These are phyloP conservation scores for Erinaceus europaeus DNA, from an alignment of 2,113 vertebrate genomes.

Conservation along the genomic window DNA sequence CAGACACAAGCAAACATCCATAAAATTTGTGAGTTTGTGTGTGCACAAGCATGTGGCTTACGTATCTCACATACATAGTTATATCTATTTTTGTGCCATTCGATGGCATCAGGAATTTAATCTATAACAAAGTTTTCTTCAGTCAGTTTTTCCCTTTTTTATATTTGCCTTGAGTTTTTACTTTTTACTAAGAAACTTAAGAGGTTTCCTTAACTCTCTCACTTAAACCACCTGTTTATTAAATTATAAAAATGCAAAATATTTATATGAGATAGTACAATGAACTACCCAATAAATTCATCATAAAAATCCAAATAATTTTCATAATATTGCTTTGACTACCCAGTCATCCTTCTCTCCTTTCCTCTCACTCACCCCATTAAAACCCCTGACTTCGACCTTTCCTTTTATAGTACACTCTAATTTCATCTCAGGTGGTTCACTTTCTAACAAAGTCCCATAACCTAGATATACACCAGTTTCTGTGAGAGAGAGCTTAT, in stretches of 20 bases:
- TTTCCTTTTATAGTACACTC: too few relatives aligned
- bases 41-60: too few relatives aligned
- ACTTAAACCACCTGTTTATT: neutral
- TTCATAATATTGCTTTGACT: neutral
- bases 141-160: neutral
- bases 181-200: too few relatives aligned
- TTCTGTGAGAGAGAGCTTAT: too few relatives aligned
- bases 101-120: neutral
- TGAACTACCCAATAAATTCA: neutral
- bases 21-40: too few relatives aligned
- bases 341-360: neutral
- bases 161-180: neutral
- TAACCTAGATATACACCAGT: too few relatives aligned
- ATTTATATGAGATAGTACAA: neutral
- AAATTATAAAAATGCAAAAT: neutral
- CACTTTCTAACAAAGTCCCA: too few relatives aligned
- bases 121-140: neutral
- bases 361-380: neutral
- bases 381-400: neutral
- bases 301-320: neutral
- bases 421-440: too few relatives aligned
- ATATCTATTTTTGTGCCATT: neutral
- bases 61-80: neutral
- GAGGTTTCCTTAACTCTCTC: too few relatives aligned
- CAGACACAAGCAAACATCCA: too few relatives aligned